These are phyloP conservation scores for Agrochola lota DNA, from an alignment of 2,888 invertebrate genomes.

Conservation along the genomic window DNA sequence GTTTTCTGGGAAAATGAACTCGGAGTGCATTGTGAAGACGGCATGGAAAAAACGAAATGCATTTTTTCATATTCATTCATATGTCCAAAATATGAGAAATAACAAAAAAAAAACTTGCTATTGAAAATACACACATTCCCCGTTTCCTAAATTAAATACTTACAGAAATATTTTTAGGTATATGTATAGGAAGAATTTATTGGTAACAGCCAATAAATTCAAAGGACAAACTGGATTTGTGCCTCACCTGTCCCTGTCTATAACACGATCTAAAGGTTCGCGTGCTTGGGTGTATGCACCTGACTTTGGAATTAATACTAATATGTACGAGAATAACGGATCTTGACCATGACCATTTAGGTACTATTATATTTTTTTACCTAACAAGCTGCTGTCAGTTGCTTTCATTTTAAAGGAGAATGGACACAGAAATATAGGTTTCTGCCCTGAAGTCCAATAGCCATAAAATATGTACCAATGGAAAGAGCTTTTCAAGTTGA, in stretches of 20 bases:
- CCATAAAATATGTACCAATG: background rate
- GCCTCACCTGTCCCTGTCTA: slow-evolving; percentile 24
- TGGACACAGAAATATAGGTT: background rate
- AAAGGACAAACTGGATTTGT: slow-evolving; percentile 3
- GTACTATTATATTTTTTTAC: background rate
- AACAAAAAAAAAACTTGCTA: no score
- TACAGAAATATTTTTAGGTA: background rate
- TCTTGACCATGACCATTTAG: slow-evolving; percentile 5
- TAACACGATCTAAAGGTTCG: slow-evolving; percentile 10
- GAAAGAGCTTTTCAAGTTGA: background rate
- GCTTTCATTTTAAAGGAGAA: background rate
- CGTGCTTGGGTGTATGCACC: background rate
- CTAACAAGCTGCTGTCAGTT: no score
- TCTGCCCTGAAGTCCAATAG: background rate
- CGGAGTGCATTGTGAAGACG: background rate
- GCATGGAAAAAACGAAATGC: background rate
- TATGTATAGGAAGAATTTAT: background rate
- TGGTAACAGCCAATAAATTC: background rate
- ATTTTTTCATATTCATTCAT: background rate
- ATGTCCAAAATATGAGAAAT: no score
- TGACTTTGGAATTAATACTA: slow-evolving; percentile 15
- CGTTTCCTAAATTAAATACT: background rate
- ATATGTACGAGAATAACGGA: slow-evolving; percentile 1
- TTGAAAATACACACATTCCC: no score
- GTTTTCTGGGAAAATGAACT: background rate